phyloP scores from a whole-genome alignment of 2,113 vertebrate species.

The Oplegnathus fasciatus region DNA sequence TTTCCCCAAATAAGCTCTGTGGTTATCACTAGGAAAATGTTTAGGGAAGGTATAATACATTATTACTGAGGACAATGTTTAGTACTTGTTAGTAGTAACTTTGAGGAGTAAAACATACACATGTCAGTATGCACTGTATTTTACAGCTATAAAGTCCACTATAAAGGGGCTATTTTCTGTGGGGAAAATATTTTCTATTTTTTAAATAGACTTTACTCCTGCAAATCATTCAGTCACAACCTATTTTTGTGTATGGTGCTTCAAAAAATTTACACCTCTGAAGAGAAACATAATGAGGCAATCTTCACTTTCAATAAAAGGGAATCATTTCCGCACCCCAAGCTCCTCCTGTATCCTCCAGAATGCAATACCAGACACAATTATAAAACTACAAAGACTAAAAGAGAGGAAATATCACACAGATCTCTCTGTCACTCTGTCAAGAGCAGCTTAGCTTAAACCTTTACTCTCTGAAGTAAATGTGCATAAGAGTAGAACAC shows the following conservation, averaged over 20 bases:
- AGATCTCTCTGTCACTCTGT: background rate
- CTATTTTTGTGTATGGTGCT: background rate
- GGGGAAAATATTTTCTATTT: background rate
- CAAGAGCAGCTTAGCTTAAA: background rate
- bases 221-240: background rate
- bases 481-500: background rate
- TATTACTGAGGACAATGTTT: background rate
- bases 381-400: conserved; percentile 16
- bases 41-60: background rate
- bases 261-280: background rate
- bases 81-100: too few species aligned
- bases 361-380: conserved; percentile 13
- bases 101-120: background rate
- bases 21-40: background rate
- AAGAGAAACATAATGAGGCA: background rate
- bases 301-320: conserved; percentile 26
- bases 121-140: background rate
- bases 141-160: background rate
- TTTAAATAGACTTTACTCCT: conserved; percentile 1
- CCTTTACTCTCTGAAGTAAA: conserved; percentile 1
- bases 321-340: conserved; percentile 10
- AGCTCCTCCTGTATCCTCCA: background rate
- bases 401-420: conserved; percentile 8
- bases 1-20: background rate
- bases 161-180: background rate